Conservation (phyloP, 1,140 invertebrate species). For the Drosophila sturtevanti region DNA sequence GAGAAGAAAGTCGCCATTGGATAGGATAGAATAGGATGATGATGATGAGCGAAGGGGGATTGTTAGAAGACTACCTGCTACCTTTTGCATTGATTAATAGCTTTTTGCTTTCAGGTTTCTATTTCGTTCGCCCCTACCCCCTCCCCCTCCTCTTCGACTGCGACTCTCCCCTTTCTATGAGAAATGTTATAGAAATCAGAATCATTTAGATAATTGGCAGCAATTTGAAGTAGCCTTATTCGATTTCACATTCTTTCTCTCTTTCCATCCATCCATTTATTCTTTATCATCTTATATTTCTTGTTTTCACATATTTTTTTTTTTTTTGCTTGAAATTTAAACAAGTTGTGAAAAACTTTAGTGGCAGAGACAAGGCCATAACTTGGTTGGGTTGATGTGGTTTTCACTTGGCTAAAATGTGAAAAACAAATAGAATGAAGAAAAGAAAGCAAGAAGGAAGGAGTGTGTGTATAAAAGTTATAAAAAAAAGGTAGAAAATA, state of each 20-base stretch:
- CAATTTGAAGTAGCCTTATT: slow-evolving; percentile 1
- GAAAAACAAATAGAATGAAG: not conserved
- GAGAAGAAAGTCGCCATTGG: not conserved
- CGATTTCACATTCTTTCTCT: not conserved
- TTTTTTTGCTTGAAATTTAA: not conserved
- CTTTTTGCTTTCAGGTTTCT: not conserved
- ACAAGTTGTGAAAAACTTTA: not conserved
- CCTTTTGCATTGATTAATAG: slow-evolving; percentile 5
- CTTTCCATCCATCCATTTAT: too few species aligned
- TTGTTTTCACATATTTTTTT: not conserved
- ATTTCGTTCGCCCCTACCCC: not conserved
- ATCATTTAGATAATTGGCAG: slow-evolving; percentile 4
- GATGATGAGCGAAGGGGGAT: not conserved
- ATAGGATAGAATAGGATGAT: not conserved
- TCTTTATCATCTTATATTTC: not conserved
- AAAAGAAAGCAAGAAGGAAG: not conserved
- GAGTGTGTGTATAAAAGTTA: slow-evolving; percentile 1
- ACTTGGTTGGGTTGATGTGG: not conserved
- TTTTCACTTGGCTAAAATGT: too few species aligned
- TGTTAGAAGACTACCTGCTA: not conserved
- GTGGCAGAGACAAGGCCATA: not conserved
- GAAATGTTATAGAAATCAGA: not conserved
- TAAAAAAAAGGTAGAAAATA: too few species aligned
- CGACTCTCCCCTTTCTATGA: too few species aligned
- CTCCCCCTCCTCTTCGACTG: too few species aligned